These are phyloP conservation scores for Capromys pilorides DNA, from an alignment of 2,797 vertebrate species.

Conservation along the genomic window DNA sequence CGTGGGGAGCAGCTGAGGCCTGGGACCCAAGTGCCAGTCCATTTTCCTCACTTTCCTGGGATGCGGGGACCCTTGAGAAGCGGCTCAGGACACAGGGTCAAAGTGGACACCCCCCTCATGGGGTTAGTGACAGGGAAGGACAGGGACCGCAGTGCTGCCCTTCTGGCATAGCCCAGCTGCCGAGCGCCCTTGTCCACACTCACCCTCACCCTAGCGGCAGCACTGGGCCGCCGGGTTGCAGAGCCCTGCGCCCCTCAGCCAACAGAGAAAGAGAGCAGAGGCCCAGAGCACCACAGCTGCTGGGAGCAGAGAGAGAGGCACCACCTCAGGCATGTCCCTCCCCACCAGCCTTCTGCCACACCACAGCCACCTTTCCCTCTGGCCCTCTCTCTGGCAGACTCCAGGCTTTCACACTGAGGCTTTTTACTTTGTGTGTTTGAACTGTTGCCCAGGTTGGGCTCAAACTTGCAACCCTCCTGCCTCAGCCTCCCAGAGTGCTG, in stretches of 20 bases:
- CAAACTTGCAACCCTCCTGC: not conserved
- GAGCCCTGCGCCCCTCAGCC: not conserved
- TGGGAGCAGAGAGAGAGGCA: not conserved
- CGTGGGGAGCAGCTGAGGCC: not conserved
- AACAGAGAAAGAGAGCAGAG: not conserved
- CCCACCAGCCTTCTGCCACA: rapidly evolving
- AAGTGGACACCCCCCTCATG: not conserved
- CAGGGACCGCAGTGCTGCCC: not conserved
- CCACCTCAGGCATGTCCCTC: not conserved
- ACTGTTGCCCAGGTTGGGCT: not conserved
- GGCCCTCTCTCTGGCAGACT: not conserved
- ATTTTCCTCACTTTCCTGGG: not conserved
- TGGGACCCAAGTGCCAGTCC: not conserved
- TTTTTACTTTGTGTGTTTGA: not conserved
- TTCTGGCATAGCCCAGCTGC: rapidly evolving
- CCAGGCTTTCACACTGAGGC: not conserved
- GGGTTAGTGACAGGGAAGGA: too few relatives aligned
- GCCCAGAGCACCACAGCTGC: not conserved
- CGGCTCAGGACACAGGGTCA: not conserved
- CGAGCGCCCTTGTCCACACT: not conserved
- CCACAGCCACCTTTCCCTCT: not conserved
- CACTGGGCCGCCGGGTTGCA: rapidly evolving
- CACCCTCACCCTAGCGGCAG: rapidly evolving
- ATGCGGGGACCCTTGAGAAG: not conserved
- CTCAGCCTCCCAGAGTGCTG: not conserved